Conservation (phyloP, 2,888 invertebrate species). For the Chouioia cunea region DNA sequence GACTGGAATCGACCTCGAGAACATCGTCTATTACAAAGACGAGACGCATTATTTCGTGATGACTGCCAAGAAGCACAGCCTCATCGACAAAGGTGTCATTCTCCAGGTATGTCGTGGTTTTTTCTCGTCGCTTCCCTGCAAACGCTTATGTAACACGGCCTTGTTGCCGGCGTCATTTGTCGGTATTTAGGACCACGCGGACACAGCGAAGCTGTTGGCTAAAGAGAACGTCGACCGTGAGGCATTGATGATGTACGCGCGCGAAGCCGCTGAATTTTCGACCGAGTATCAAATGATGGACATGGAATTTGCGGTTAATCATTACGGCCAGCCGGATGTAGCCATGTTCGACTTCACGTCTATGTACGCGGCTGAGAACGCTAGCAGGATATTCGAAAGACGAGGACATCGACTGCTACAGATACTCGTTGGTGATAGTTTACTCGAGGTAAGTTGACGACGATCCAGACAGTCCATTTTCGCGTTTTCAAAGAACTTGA, state of each 20-base stretch:
- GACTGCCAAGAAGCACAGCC: constrained; percentile 98
- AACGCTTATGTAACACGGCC: too few species aligned
- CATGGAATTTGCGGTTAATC: constrained; percentile 96
- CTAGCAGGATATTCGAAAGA: constrained; percentile 84
- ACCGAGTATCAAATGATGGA: constrained; percentile 88
- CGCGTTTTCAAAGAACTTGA: too few species aligned
- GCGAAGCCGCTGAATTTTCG: constrained; percentile 95
- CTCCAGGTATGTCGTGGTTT: constrained; percentile 79
- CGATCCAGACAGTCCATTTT: too few species aligned
- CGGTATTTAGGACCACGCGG: constrained; percentile 84
- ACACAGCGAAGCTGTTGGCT: constrained; percentile 88
- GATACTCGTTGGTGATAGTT: constrained; percentile 94
- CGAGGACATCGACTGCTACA: constrained; percentile 85
- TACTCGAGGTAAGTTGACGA: constrained; percentile 86
- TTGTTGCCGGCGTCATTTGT: too few species aligned
- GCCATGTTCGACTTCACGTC: constrained; percentile 99
- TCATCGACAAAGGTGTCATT: constrained; percentile 93
- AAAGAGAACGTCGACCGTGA: constrained; percentile 92
- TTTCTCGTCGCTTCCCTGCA: not conserved
- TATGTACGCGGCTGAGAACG: constrained; percentile 97
- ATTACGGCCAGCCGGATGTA: constrained; percentile 97
- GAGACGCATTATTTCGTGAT: constrained; percentile 99
- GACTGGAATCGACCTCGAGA: constrained; percentile 96
- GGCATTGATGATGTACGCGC: constrained; percentile 89
- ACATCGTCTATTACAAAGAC: constrained; percentile 99